Evolutionary conservation across 2,888 invertebrate genomes (phyloP), one percentile per base, ranked within the genome.

Genomic region (Noctua janthe): DNA sequence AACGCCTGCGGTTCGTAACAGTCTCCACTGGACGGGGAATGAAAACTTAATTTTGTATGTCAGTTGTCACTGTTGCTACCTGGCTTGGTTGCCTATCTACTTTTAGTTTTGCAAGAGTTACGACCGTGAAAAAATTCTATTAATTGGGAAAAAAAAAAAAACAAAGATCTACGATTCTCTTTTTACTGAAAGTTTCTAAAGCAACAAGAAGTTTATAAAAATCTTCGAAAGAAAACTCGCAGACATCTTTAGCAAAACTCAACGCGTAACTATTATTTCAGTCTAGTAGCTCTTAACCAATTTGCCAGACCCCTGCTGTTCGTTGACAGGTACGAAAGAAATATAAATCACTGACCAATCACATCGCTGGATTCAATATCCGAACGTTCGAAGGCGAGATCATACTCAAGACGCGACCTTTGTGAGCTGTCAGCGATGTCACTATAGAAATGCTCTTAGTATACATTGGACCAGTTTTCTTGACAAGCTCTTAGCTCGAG

Each of bases 401-500:
- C 78, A 87, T 83, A 83, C 88, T 82, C 71, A 80, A 83, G 80
- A 79, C 13, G 75, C 80, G 85, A 87, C 86, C 87, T 80, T 87
- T 82, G 78, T 81, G 77, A 89, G 76, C 76, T 86, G 86, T 89
- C 89, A 78, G 51, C 77, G 87, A 78, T 73, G 80, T 79, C 88
- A 84, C 84, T 79, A 79, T 82, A 80, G 78, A 82, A 71, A 82
- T 75, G 84, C 76, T 86, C 80, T 86, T 72, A 80, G 64, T 78
- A 77, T 70, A 88, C 80, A 78, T 80, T 78, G 78, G 77, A 82
- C 70, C 70, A 87, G 87, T 81, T 88, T 82, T 78, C 85, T 71
- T 88, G 87, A 84, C 87, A 88, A 76, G 87, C 85, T 88, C 80
- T 88, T 87, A 85, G 72, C 82, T 81, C 79, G 62, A 86, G 76